Percentiles rank a stretch among this genome's conserved stretches.
These are phyloP conservation scores for Argopecten irradians DNA, from an alignment of 1,140 invertebrate species.

Conservation along the genomic window DNA sequence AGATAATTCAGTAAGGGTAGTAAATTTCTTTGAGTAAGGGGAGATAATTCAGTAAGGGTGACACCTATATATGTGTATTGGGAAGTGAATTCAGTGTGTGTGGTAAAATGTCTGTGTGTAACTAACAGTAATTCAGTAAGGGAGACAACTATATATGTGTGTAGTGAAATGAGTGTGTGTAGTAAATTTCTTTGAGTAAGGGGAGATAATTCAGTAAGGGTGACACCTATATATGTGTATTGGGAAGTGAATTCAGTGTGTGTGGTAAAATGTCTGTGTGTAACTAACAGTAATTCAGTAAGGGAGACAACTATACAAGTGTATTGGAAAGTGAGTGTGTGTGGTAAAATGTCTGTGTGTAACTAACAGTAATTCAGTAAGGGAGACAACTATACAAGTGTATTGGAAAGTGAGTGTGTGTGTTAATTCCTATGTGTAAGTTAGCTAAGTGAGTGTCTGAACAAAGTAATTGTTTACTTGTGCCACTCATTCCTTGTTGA, in stretches of 20 bases:
- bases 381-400: too few species aligned
- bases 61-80: background rate
- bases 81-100: background rate
- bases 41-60: background rate
- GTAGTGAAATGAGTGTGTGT: background rate
- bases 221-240: background rate
- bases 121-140: background rate
- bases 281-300: background rate
- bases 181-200: too few species aligned
- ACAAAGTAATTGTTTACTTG: background rate
- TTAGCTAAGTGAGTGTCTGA: background rate
- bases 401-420: too few species aligned
- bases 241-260: background rate
- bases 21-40: background rate
- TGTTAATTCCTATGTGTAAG: background rate
- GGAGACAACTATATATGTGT: background rate
- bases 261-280: background rate
- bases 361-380: too few species aligned
- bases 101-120: background rate
- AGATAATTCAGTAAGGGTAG: too few species aligned
- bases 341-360: too few species aligned
- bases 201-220: too few species aligned
- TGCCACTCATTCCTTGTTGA: slow-evolving; percentile 9
- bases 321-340: too few species aligned
- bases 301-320: too few species aligned